Evolutionary conservation across 2,113 vertebrate genomes (phyloP).

Genomic region (Brevimyrus niger): DNA sequence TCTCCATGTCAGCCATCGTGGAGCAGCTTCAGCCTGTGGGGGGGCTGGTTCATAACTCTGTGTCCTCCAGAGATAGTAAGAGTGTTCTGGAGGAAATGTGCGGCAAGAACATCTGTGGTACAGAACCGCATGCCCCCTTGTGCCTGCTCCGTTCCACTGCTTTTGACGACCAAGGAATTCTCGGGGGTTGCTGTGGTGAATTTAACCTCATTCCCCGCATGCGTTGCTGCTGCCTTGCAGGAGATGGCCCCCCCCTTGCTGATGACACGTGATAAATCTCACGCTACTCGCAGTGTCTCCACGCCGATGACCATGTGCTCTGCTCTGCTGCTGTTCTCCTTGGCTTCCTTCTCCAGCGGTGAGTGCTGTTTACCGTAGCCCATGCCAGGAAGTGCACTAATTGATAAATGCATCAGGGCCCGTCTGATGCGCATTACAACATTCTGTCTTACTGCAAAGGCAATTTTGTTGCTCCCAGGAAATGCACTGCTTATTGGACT

Average conservation of each 20-base stretch:
- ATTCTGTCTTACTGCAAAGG: background rate
- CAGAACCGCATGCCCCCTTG: background rate
- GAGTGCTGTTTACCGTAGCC: conserved; percentile 24
- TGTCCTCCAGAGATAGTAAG: background rate
- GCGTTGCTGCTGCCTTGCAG: conserved; percentile 27
- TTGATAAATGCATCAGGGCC: background rate
- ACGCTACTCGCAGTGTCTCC: conserved; percentile 45
- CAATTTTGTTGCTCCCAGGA: conserved; percentile 16
- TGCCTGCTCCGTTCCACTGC: background rate
- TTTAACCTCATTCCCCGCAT: conserved; percentile 5
- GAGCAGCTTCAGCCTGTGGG: background rate
- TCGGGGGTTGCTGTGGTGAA: background rate
- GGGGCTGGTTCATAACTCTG: background rate
- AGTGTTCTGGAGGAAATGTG: background rate
- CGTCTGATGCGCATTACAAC: background rate
- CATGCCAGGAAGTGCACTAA: background rate
- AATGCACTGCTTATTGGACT: background rate
- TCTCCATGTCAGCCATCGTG: background rate
- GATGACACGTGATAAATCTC: conserved; percentile 51
- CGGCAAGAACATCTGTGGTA: background rate
- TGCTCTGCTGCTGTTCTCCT: conserved; percentile 43
- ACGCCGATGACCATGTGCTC: conserved; percentile 55
- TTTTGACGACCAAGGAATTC: background rate
- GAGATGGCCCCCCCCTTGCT: conserved; percentile 47
- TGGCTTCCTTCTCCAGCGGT: conserved; percentile 44